phyloP scores from a whole-genome alignment of 1,140 invertebrate species.

The Drosophila triauraria region DNA sequence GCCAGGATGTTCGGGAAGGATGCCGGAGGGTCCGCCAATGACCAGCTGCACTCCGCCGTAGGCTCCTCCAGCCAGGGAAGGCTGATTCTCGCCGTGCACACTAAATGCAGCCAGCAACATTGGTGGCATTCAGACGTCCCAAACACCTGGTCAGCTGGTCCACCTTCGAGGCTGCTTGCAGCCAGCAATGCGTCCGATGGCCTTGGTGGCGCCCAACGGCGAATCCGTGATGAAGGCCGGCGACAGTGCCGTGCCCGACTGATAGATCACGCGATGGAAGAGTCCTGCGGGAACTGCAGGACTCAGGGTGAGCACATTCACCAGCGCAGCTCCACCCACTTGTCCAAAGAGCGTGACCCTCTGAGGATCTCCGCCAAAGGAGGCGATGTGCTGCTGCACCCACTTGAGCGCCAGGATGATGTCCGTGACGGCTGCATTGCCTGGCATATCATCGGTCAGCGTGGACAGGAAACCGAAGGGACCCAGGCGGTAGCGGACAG shows the following conservation, averaged over 20 bases:
- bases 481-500: slow-evolving; percentile 86
- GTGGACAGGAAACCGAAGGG: slow-evolving; percentile 87
- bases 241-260: slow-evolving; percentile 87
- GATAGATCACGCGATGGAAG: slow-evolving; percentile 86
- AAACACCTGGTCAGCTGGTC: slow-evolving; percentile 74
- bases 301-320: slow-evolving; percentile 85
- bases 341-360: slow-evolving; percentile 88
- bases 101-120: slow-evolving; percentile 70
- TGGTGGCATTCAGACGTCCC: slow-evolving; percentile 66
- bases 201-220: slow-evolving; percentile 83
- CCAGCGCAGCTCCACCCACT: slow-evolving; percentile 86
- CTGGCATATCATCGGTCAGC: slow-evolving; percentile 87
- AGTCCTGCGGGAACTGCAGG: slow-evolving; percentile 82
- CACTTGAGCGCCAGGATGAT: slow-evolving; percentile 88
- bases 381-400: slow-evolving; percentile 88
- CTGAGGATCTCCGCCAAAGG: slow-evolving; percentile 89
- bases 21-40: slow-evolving; percentile 80
- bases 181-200: slow-evolving; percentile 70
- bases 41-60: slow-evolving; percentile 78
- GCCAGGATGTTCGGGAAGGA: slow-evolving; percentile 78
- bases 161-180: slow-evolving; percentile 70
- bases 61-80: slow-evolving; percentile 50
- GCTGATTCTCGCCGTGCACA: slow-evolving; percentile 61
- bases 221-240: slow-evolving; percentile 89
- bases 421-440: slow-evolving; percentile 90